Evolutionary conservation across 2,113 vertebrate species (phyloP).

Genomic region (Syngnathus typhle): DNA sequence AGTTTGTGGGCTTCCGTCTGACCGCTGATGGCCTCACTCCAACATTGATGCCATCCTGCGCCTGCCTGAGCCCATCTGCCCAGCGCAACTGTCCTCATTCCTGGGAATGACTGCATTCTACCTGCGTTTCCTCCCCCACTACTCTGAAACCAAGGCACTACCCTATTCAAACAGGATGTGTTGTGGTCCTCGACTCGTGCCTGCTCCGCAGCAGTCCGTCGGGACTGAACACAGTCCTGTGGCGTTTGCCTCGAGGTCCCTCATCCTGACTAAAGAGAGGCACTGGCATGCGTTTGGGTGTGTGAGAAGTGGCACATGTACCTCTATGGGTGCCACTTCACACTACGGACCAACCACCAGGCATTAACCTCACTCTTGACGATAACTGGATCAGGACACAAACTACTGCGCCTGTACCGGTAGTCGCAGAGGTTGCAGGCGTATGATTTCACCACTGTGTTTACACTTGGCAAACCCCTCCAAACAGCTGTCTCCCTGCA

Average conservation of each 20-base stretch:
- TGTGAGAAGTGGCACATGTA: neutral
- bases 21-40: neutral
- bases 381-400: no score
- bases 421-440: no score
- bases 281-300: neutral
- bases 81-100: neutral
- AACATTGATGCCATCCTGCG: neutral
- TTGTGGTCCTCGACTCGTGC: neutral
- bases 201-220: neutral
- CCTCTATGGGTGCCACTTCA: neutral
- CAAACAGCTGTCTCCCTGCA: neutral
- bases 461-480: neutral
- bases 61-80: neutral
- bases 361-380: no score
- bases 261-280: neutral
- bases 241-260: neutral
- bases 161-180: neutral
- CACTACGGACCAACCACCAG: no score
- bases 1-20: no score
- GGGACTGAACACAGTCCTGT: neutral
- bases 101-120: neutral
- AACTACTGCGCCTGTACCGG: no score
- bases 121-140: neutral
- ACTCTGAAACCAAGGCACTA: neutral
- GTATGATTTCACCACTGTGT: no score